Evolutionary conservation across 2,888 invertebrate species (phyloP).

Genomic region (Lucinisca nassula): DNA sequence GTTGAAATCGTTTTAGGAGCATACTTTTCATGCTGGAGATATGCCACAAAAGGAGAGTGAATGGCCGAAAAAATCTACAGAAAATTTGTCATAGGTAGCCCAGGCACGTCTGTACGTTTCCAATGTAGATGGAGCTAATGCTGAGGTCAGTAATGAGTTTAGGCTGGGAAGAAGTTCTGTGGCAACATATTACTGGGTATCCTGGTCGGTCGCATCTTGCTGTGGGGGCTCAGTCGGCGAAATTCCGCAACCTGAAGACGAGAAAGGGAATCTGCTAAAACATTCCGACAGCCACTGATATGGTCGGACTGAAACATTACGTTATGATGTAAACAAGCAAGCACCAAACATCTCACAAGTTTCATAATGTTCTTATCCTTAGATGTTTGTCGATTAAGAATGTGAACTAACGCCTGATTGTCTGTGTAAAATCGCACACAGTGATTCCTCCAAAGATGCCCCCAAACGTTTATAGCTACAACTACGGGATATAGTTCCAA

Average conservation of each 20-base stretch:
- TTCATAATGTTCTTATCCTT: too few relatives aligned
- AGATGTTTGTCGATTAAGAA: too few relatives aligned
- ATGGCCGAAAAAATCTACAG: background rate
- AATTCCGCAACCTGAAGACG: constrained; percentile 1
- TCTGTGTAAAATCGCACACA: constrained; percentile 2
- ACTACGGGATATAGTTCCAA: background rate
- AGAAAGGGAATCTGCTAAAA: constrained; percentile 30
- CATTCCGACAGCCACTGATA: too few relatives aligned
- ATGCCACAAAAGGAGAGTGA: background rate
- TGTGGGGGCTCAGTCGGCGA: background rate
- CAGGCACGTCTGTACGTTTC: constrained; percentile 16
- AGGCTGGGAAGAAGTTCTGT: constrained; percentile 24
- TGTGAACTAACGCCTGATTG: too few relatives aligned
- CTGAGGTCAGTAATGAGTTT: background rate
- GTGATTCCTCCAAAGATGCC: background rate
- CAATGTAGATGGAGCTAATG: constrained; percentile 16
- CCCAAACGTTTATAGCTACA: background rate
- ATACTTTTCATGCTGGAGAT: background rate
- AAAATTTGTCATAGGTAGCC: background rate
- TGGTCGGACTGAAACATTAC: too few relatives aligned
- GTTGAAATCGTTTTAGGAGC: constrained; percentile 29
- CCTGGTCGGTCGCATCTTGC: background rate
- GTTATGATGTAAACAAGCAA: too few relatives aligned
- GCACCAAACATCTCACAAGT: too few relatives aligned
- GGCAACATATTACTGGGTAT: background rate